phyloP scores from a whole-genome alignment of 2,888 invertebrate genomes.

The Dryomyza anilis region DNA sequence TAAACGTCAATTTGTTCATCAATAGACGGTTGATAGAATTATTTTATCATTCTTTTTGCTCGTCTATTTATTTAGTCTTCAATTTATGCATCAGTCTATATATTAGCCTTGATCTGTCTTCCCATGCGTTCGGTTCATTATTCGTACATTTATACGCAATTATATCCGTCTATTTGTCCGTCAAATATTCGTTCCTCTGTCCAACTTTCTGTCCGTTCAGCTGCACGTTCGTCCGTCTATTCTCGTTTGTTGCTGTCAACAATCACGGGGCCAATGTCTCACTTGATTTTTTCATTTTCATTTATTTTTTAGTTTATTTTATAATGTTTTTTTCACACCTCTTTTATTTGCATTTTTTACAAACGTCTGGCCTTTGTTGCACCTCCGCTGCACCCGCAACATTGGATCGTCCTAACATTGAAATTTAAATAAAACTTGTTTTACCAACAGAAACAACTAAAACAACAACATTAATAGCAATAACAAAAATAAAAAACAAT shows the following conservation, averaged over 20 bases:
- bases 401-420: conserved; percentile 3
- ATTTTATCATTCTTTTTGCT: no score
- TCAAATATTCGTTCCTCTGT: background rate
- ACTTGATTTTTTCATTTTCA: background rate
- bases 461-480: background rate
- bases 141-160: no score
- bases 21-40: no score
- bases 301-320: background rate
- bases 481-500: background rate
- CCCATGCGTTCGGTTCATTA: no score
- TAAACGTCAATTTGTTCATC: no score
- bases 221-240: background rate
- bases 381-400: background rate
- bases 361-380: background rate
- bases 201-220: background rate
- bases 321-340: background rate
- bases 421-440: background rate
- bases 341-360: background rate
- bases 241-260: no score
- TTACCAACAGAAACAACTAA: background rate
- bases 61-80: no score
- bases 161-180: background rate
- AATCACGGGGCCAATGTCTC: background rate
- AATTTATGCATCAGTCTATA: no score
- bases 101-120: no score